A percentile compares a stretch with the other conserved stretches of the same genome.
Conservation (phyloP, 2,113 vertebrate genomes). For the Corydoras sp. region DNA sequence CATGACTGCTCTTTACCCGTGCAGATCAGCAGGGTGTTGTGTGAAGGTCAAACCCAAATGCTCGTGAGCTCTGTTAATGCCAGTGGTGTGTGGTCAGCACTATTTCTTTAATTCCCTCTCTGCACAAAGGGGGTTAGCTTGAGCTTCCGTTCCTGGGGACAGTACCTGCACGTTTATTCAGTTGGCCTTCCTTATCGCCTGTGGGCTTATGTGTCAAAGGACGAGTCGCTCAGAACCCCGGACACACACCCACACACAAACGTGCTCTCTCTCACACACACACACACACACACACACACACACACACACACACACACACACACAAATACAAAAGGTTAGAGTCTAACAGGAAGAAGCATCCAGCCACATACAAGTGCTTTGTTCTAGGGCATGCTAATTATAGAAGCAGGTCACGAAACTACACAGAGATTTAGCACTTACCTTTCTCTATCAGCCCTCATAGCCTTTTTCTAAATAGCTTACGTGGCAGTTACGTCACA, state of each 20-base stretch:
- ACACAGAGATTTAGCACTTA: conserved; percentile 49
- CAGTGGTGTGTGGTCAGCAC: conserved; percentile 66
- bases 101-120: conserved; percentile 16
- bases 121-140: conserved; percentile 52
- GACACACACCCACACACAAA: conserved; percentile 5
- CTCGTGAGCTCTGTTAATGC: conserved; percentile 53
- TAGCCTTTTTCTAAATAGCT: conserved; percentile 24
- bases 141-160: conserved; percentile 53
- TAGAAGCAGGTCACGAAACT: conserved; percentile 49
- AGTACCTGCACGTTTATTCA: conserved; percentile 43
- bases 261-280: no score
- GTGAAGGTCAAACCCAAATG: conserved; percentile 66
- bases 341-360: conserved; percentile 52
- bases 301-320: conserved; percentile 9
- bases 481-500: conserved; percentile 37
- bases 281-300: conserved; percentile 11
- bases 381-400: conserved; percentile 48
- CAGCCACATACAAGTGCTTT: conserved; percentile 40
- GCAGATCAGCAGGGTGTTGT: conserved; percentile 48
- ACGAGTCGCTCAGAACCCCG: no score
- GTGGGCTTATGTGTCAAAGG: conserved; percentile 24
- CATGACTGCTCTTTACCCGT: conserved; percentile 28
- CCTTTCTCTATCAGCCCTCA: conserved; percentile 43
- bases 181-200: not conserved
- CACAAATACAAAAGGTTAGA: conserved; percentile 50